Conservation (phyloP, 2,797 vertebrate species). For the Acanthiza pusilla region DNA sequence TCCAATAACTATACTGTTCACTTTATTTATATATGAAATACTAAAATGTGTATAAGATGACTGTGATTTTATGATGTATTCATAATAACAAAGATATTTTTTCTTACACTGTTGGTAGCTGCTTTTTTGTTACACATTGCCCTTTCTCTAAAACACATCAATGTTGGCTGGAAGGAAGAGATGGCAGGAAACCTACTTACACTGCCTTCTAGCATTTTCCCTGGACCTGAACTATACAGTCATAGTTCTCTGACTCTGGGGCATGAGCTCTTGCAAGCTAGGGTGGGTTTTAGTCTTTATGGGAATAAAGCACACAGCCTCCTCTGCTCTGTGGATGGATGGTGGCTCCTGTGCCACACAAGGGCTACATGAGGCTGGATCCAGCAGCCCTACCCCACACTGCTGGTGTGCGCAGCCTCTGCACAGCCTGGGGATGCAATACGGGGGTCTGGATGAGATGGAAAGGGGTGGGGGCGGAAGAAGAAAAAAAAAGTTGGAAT, state of each 20-base stretch:
- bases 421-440: fast-evolving
- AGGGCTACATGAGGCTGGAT: fast-evolving
- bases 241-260: not conserved
- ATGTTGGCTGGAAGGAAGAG: not conserved
- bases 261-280: fast-evolving
- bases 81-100: slow-evolving; percentile 79
- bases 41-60: slow-evolving; percentile 47
- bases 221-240: not conserved
- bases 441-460: fast-evolving
- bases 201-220: not conserved
- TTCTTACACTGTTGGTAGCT: slow-evolving; percentile 60
- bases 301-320: not conserved
- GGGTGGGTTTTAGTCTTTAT: too few species aligned
- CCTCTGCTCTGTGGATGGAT: fast-evolving
- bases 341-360: fast-evolving
- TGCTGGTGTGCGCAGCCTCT: fast-evolving
- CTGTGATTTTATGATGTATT: slow-evolving; percentile 64
- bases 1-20: slow-evolving; percentile 34
- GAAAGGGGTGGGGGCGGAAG: fast-evolving
- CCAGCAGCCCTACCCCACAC: fast-evolving
- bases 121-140: slow-evolving; percentile 30
- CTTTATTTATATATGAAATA: slow-evolving; percentile 70
- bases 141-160: not conserved
- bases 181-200: not conserved
- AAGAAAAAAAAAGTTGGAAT: not conserved